Evolutionary conservation across 2,888 invertebrate genomes (phyloP).

Genomic region (Lepidocyrtinus sp.): DNA sequence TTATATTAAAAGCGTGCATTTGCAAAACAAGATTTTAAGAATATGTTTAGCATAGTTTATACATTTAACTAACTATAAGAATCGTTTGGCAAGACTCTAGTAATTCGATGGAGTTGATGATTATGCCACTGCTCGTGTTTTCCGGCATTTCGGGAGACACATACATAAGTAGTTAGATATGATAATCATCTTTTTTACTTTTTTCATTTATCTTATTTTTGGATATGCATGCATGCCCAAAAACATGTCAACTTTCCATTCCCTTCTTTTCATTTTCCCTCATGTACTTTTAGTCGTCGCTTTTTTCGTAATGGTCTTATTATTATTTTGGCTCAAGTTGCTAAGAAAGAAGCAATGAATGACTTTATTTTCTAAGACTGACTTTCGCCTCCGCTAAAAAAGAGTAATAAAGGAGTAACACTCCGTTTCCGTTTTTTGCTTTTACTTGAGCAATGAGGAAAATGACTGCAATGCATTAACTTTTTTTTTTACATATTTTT

Average conservation of each 20-base stretch:
- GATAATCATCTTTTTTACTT: constrained; percentile 46
- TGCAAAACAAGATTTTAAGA: constrained; percentile 29
- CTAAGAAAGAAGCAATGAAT: background rate
- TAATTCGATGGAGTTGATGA: background rate
- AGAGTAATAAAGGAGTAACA: background rate
- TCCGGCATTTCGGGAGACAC: background rate
- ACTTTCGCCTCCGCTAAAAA: background rate
- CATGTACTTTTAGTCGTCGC: background rate
- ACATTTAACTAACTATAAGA: background rate
- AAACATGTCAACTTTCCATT: background rate
- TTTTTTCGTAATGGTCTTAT: constrained; percentile 21
- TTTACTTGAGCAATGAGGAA: background rate
- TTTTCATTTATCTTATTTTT: background rate
- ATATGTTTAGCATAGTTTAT: background rate
- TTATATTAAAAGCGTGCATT: constrained; percentile 29
- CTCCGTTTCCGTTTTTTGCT: background rate
- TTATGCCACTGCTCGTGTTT: background rate
- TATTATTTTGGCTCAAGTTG: constrained; percentile 32
- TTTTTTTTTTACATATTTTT: constrained; percentile 6
- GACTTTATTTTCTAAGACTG: background rate
- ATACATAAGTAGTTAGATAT: constrained; percentile 55
- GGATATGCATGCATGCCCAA: background rate
- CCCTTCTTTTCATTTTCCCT: constrained; percentile 12
- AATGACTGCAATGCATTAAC: constrained; percentile 33
- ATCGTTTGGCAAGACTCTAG: background rate